Percentiles rank a stretch among this genome's conserved stretches.
Conservation (phyloP, 2,797 vertebrate genomes). For the Cirrhinus molitorella region DNA sequence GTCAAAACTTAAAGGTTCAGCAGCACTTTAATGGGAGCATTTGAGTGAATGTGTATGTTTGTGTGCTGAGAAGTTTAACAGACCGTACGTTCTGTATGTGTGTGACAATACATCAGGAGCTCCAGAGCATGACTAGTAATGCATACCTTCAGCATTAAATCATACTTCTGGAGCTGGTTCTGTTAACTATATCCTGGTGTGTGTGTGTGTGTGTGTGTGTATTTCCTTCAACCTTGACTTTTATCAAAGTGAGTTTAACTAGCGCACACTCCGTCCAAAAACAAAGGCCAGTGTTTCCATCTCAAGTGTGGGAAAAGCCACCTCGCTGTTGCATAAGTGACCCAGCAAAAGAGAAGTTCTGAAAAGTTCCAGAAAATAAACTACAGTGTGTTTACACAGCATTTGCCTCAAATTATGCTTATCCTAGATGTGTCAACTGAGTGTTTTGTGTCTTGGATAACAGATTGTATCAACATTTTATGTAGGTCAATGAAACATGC, state of each 20-base stretch:
- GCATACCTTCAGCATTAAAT: conserved; percentile 53
- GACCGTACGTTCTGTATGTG: background rate
- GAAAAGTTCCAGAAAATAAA: conserved; percentile 12
- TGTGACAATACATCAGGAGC: conserved; percentile 17
- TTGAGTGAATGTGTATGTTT: conserved; percentile 19
- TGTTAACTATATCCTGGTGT: conserved; percentile 38
- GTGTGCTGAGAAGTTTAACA: conserved; percentile 25
- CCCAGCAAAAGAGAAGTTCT: conserved; percentile 10
- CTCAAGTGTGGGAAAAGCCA: conserved; percentile 42
- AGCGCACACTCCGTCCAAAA: background rate
- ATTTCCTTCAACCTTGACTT: conserved; percentile 38
- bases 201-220: conserved; percentile 24
- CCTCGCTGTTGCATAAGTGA: conserved; percentile 29
- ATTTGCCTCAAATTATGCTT: background rate
- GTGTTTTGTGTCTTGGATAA: background rate
- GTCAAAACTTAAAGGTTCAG: background rate
- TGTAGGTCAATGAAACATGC: background rate
- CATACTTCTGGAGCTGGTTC: conserved; percentile 49
- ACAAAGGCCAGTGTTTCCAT: conserved; percentile 34
- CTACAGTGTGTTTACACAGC: conserved; percentile 2
- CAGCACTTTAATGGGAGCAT: background rate
- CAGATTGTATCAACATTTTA: background rate
- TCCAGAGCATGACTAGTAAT: conserved; percentile 18
- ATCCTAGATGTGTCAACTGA: background rate
- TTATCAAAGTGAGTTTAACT: conserved; percentile 38